Conservation (phyloP, 2,113 vertebrate species). For the Labeo catla region DNA sequence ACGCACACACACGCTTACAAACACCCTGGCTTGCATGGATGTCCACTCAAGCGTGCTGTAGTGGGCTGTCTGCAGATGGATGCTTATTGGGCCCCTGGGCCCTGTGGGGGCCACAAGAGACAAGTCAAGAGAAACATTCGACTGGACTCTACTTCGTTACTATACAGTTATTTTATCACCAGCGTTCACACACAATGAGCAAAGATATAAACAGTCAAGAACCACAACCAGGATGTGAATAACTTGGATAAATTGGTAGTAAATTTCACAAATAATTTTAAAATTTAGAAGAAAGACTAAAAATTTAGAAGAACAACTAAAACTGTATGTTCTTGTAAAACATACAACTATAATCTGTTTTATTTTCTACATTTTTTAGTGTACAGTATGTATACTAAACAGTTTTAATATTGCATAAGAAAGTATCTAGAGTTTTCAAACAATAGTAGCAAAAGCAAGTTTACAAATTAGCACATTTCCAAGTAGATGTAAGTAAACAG, state of each 20-base stretch:
- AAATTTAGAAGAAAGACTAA: not conserved
- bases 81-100: conserved; percentile 81
- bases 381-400: no score
- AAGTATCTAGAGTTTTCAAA: no score
- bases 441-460: no score
- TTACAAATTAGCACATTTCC: no score
- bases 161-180: conserved; percentile 5
- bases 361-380: no score
- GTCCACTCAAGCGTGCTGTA: conserved; percentile 70
- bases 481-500: no score
- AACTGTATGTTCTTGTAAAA: not conserved
- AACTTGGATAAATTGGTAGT: not conserved
- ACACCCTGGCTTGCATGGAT: conserved; percentile 53
- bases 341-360: no score
- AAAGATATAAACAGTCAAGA: conserved; percentile 20
- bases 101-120: conserved; percentile 57
- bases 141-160: conserved; percentile 29
- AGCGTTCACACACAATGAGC: conserved; percentile 17
- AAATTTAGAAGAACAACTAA: not conserved
- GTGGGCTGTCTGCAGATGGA: conserved; percentile 78
- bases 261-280: not conserved
- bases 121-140: conserved; percentile 54
- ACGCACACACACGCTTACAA: conserved; percentile 55
- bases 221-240: not conserved
- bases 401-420: no score